These are phyloP conservation scores for Cataglyphis albicans DNA, from an alignment of 2,888 invertebrate species.

Conservation along the genomic window DNA sequence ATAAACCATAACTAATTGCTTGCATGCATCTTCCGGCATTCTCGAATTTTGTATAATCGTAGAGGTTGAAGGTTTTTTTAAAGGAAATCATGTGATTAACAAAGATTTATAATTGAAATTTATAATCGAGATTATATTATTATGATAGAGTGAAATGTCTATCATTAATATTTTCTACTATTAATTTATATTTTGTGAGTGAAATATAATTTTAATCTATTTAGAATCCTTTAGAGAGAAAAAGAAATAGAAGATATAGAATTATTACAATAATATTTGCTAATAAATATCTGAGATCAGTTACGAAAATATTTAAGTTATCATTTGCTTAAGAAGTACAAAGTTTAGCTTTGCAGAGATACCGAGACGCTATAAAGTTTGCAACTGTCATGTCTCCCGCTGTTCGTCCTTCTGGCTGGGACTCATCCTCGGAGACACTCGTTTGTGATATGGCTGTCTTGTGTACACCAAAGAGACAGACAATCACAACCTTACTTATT, in stretches of 20 bases:
- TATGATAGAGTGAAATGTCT: not conserved
- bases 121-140: not conserved
- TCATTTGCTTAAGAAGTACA: not conserved
- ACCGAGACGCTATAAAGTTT: slow-evolving; percentile 34
- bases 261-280: not conserved
- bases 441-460: slow-evolving; percentile 37
- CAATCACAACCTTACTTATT: slow-evolving; percentile 67
- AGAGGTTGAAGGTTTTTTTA: not conserved
- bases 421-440: slow-evolving; percentile 24
- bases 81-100: not conserved
- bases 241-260: not conserved
- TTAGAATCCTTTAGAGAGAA: not conserved
- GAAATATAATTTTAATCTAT: not conserved
- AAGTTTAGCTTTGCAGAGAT: slow-evolving; percentile 14
- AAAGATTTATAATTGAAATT: not conserved
- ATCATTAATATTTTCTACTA: not conserved
- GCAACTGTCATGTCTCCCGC: slow-evolving; percentile 23
- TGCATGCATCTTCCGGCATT: slow-evolving; percentile 13
- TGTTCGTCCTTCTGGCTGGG: slow-evolving; percentile 51
- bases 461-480: slow-evolving; percentile 45
- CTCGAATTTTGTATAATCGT: slow-evolving; percentile 12
- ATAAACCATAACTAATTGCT: slow-evolving; percentile 55
- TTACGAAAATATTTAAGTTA: not conserved
- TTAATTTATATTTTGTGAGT: not conserved
- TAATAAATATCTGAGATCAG: not conserved